Evolutionary conservation across 2,888 invertebrate species (phyloP), one percentile per base, ranked within the genome.

Genomic region (Leptinotarsa juncta): DNA sequence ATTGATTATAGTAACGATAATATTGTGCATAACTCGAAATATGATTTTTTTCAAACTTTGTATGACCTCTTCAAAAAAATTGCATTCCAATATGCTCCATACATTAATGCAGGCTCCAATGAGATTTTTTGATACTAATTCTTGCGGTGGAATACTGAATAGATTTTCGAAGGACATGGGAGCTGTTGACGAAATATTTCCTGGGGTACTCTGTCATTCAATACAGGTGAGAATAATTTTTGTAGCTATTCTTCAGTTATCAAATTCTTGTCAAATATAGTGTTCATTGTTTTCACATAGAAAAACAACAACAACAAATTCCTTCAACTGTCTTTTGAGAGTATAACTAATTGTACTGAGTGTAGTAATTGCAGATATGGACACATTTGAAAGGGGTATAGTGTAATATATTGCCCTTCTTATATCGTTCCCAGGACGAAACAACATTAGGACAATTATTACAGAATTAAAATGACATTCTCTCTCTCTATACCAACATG

Each of bases 141-240:
- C 96, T 4, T 92, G 93, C 80, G 94, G 94, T 50, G 89, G 94
- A 70, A 94, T 97, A 77, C 89, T 97, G 65, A 94, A 94, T 77
- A 80, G 96, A 79, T 96, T 96, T 83, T 93, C 96, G 1, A 96
- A 95, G 85, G 96, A 96, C 83, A 91, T 95, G 84, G 95, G 95
- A 0, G 91, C 93, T 0, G 92, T 95, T 85, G 95, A 95, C 82
- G 95, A 95, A 82, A 85, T 93, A 48, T 86, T 94, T 7, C 94
- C 94, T 0, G 91, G 92, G 75, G 91, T 91, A 55, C 86, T 91
- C 51, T 84, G 94, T 68, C 93, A 93, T 79, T 90, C 92, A 0
- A 84, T 90, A 7, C 80, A 92, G 90, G 93, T 92, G 84, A 67
- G 12, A n/a, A n/a, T 51, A 3, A 4, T 51, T 16, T 16, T 15